Base-by-base conservation (phyloP, 1,140 invertebrate species). In the Saccostrea echinata region DNA sequence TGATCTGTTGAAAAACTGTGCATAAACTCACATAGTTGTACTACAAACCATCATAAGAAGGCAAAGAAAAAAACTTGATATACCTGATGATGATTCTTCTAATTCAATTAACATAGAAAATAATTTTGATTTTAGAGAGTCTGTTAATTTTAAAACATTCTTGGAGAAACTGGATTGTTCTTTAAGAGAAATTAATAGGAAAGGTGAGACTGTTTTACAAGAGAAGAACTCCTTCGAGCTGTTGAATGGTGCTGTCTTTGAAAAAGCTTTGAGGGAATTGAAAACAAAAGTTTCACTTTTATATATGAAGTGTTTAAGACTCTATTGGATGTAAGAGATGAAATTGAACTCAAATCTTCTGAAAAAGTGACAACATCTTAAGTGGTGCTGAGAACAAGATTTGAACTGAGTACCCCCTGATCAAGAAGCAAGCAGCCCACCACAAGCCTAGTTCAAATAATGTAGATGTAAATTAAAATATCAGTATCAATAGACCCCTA, bases 261-360 rank as follows among this genome's bases (percentile, higher is more conserved):
- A 61, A n/a, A 61, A 61, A 61, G 55, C 55, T 61, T 61, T 61
- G 55, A 61, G 55, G 12, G 55, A 61, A 11, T 61, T 61, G 55
- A 61, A 61, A 61, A 61, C 55, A 61, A 61, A 61, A 61, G 55
- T 61, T 61, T 61, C 55, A 61, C 55, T 61, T 61, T 61, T 61
- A n/a, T 43, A 43, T n/a, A n/a, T n/a, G n/a, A n/a, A n/a, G n/a
- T n/a, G n/a, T n/a, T n/a, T n/a, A n/a, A n/a, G n/a, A n/a, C n/a
- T n/a, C n/a, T n/a, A n/a, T n/a, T n/a, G n/a, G 53, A 18, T 55
- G 53, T 55, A 12, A 18, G 53, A 55, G 53, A 55, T 55, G 53
- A 55, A 55, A 55, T 9, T 55, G n/a, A n/a, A n/a, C n/a, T n/a
- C n/a, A n/a, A n/a, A n/a, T n/a, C n/a, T n/a, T n/a, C n/a, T n/a